A percentile compares a stretch with the other conserved stretches of the same genome.
These are phyloP conservation scores for Oreochromis mossambicus DNA, from an alignment of 2,797 vertebrate genomes.

Conservation along the genomic window DNA sequence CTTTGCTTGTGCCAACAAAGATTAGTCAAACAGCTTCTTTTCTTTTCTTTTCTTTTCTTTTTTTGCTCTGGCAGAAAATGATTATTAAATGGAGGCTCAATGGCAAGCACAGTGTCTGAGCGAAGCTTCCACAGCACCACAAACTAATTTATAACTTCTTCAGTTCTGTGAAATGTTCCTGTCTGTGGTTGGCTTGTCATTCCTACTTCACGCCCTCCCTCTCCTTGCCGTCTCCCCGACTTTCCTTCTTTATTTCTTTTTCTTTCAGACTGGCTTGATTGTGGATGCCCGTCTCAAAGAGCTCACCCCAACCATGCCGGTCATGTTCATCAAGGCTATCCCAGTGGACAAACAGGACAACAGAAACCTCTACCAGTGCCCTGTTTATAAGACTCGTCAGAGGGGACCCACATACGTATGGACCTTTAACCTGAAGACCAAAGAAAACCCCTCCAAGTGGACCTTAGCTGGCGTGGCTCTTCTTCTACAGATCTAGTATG, in stretches of 20 bases:
- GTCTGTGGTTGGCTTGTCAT: neutral
- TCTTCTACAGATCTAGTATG: conserved; percentile 81
- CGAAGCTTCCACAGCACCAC: neutral
- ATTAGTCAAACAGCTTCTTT: conserved; percentile 6
- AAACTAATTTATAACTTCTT: conserved; percentile 5
- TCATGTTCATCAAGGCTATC: conserved; percentile 88
- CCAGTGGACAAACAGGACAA: conserved; percentile 85
- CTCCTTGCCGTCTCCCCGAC: neutral
- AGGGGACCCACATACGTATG: conserved; percentile 91
- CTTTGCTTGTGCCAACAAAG: neutral
- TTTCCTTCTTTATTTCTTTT: neutral
- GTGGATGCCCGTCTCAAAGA: conserved; percentile 87
- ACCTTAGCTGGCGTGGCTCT: conserved; percentile 89
- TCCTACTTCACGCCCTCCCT: neutral
- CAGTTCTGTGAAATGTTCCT: conserved; percentile 12
- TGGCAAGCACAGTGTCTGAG: neutral
- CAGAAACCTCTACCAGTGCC: conserved; percentile 82
- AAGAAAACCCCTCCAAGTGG: conserved; percentile 90
- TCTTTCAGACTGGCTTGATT: conserved; percentile 80
- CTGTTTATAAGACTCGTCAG: conserved; percentile 89
- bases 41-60: neutral
- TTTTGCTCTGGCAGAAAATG: neutral
- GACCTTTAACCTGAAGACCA: conserved; percentile 93
- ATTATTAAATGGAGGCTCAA: conserved; percentile 3
- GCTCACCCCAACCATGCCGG: conserved; percentile 84